A percentile compares a stretch with the other conserved stretches of the same genome.
phyloP scores from a whole-genome alignment of 2,888 invertebrate species.

The Carpatolechia fugitivella region DNA sequence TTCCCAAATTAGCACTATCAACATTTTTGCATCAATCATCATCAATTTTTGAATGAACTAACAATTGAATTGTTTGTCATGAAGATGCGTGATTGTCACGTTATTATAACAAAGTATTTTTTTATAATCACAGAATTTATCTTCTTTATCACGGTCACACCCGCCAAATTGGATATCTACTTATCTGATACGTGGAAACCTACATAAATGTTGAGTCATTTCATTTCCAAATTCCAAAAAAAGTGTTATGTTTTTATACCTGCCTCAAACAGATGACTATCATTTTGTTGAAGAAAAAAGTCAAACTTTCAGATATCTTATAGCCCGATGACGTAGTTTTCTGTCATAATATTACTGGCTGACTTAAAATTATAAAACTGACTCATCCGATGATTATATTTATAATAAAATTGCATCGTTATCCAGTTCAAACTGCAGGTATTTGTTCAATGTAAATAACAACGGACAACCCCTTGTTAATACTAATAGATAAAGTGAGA shows the following conservation, averaged over 20 bases:
- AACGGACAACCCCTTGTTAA: not conserved
- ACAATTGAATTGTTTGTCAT: not conserved
- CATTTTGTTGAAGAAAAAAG: too few relatives aligned
- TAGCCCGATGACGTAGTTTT: too few relatives aligned
- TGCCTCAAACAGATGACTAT: too few relatives aligned
- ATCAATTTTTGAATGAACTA: too few relatives aligned
- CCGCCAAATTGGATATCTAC: not conserved
- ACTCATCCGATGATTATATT: not conserved
- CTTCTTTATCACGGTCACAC: constrained; percentile 1
- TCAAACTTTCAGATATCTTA: too few relatives aligned
- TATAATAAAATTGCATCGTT: not conserved
- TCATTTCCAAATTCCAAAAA: too few relatives aligned
- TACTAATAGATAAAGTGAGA: constrained; percentile 6
- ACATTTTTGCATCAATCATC: too few relatives aligned
- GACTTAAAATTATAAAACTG: too few relatives aligned
- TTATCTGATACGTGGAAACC: not conserved
- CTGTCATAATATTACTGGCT: too few relatives aligned
- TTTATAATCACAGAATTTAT: not conserved
- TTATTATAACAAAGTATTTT: not conserved
- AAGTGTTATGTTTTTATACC: too few relatives aligned
- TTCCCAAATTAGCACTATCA: too few relatives aligned
- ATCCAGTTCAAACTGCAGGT: not conserved
- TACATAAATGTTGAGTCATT: not conserved
- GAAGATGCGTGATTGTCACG: not conserved
- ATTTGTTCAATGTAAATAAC: constrained; percentile 1